Percentiles rank a stretch among this genome's conserved stretches.
Conservation (phyloP, 2,888 invertebrate species). For the Ochropleura leucogaster region DNA sequence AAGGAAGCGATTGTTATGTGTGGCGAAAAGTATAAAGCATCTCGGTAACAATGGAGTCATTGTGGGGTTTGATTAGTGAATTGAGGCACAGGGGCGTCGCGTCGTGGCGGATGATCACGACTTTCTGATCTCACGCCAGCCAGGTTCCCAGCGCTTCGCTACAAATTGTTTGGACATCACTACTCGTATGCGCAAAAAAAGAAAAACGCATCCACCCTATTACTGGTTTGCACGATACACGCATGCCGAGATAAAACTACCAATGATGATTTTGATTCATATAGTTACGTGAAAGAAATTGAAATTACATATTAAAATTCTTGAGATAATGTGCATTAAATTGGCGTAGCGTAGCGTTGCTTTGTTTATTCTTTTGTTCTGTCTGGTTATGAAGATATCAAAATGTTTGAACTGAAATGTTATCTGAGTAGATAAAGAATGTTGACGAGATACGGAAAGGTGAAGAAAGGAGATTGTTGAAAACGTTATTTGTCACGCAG, state of each 20-base stretch:
- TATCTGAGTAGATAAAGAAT: constrained; percentile 43
- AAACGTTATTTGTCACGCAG: constrained; percentile 69
- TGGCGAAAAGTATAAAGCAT: constrained; percentile 79
- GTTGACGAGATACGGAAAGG: constrained; percentile 34
- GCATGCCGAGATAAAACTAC: constrained; percentile 52
- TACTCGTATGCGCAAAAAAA: constrained; percentile 74
- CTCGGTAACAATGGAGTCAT: constrained; percentile 83
- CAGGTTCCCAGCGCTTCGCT: constrained; percentile 80
- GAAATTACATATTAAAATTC: constrained; percentile 55
- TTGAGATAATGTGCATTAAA: constrained; percentile 47
- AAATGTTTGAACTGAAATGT: constrained; percentile 36
- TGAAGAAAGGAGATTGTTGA: constrained; percentile 54
- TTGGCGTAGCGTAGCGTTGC: constrained; percentile 28
- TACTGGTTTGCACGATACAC: constrained; percentile 62
- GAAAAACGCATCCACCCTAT: constrained; percentile 55
- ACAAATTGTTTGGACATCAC: constrained; percentile 77
- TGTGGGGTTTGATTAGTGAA: constrained; percentile 84
- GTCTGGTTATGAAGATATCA: constrained; percentile 36
- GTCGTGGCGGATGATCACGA: constrained; percentile 83
- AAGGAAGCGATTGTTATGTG: constrained; percentile 76
- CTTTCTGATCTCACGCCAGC: constrained; percentile 82
- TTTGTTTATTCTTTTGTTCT: constrained; percentile 49
- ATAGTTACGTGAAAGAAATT: constrained; percentile 47
- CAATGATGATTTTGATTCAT: constrained; percentile 54
- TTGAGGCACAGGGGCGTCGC: constrained; percentile 80